Evolutionary conservation across 2,888 invertebrate genomes (phyloP), one percentile per base, ranked within the genome.

Genomic region (Encarsia formosa): DNA sequence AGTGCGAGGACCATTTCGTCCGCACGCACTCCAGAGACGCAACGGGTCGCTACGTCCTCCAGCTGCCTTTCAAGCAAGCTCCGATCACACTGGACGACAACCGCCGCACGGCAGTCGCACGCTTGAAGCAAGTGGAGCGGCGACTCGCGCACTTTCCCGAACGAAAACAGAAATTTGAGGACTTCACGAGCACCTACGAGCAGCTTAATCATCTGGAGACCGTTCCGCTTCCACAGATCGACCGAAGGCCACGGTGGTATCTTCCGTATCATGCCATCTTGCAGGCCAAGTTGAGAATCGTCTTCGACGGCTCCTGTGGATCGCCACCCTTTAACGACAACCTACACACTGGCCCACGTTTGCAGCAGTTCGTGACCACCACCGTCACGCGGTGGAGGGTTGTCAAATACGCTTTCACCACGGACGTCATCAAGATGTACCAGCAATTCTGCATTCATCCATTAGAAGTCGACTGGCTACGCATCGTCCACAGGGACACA

Each of bases 371-470:
- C 3, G 15, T 38, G 13, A 38, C 15, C 13, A 38, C 15, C 2
- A 38, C 15, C 11, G 3, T 38, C n/a, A 38, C 38, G 3, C 13
- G n/a, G 4, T 38, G 38, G 38, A 15, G 6, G 22, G 13, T 38
- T 8, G 15, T 39, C 5, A 4, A 11, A n/a, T 15, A 16, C 20
- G 24, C n/a, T 9, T 39, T 39, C 23, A 23, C 43, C 2, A 39
- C 45, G 9, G 50, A 50, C 20, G 39, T 50, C 13, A 32, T 43
- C 4, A 50, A 50, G 29, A 43, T n/a, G n/a, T 39, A 8, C 23
- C n/a, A n/a, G n/a, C n/a, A n/a, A n/a, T n/a, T n/a, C n/a, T n/a
- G n/a, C 38, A 34, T 43, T 2, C 32, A 43, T 11, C 16, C 15
- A 1, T 15, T 23, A 1, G 43, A 43, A 2, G 11, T 15, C 8